Conservation (phyloP, 2,797 vertebrate species). For the Oryzias dopingdopingensis region DNA sequence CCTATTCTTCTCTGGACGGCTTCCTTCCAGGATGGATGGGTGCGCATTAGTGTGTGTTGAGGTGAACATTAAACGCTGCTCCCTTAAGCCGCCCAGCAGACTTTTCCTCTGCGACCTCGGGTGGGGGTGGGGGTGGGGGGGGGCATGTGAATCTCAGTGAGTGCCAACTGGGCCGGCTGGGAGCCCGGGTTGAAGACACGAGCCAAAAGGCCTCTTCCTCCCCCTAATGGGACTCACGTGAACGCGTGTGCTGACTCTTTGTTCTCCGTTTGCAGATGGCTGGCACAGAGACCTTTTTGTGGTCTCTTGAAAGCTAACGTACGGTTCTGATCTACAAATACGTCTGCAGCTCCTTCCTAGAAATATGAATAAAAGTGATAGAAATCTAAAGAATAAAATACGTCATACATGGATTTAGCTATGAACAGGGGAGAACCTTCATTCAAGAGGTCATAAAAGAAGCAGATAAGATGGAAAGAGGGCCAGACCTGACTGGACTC, state of each 20-base stretch:
- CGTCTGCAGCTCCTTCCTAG: no score
- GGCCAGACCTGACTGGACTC: no score
- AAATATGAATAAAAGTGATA: no score
- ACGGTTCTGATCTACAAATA: no score
- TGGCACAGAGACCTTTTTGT: not conserved
- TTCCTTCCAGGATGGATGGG: conserved; percentile 77
- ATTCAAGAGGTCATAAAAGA: no score
- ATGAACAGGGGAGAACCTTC: no score
- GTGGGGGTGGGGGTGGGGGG: conserved; percentile 18
- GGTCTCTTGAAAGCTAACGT: no score
- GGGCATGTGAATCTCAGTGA: conserved; percentile 36
- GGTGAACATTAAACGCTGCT: conserved; percentile 40
- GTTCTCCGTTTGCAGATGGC: conserved; percentile 48
- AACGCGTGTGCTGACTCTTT: conserved; percentile 47
- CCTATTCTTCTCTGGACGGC: conserved; percentile 73
- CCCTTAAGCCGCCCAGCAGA: conserved; percentile 31
- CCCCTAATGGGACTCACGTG: conserved; percentile 55
- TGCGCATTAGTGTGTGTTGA: conserved; percentile 51
- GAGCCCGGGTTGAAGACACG: conserved; percentile 8
- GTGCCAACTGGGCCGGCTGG: conserved; percentile 61
- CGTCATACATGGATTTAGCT: no score
- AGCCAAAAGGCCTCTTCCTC: conserved; percentile 51
- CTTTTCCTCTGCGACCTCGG: conserved; percentile 58
- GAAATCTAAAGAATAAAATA: no score
- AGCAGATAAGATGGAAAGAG: no score